Evolutionary conservation across 2,888 invertebrate species (phyloP).

Genomic region (Eupithecia inturbata): DNA sequence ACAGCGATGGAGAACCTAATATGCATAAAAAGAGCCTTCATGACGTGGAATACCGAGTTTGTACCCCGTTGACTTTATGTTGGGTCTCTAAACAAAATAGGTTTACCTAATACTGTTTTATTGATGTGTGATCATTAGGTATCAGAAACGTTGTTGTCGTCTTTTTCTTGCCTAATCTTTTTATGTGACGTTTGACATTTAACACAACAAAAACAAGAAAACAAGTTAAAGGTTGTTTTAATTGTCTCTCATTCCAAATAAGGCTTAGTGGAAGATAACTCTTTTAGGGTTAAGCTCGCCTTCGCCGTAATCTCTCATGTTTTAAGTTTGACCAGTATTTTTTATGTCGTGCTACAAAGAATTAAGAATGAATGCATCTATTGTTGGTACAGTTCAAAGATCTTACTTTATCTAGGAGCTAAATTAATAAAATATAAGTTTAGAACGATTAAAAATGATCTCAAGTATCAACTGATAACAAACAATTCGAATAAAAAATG

Average conservation of each 20-base stretch:
- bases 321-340: not conserved
- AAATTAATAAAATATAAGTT: not conserved
- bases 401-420: not conserved
- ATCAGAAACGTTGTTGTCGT: not conserved
- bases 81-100: not conserved
- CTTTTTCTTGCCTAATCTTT: not conserved
- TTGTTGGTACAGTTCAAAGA: not conserved
- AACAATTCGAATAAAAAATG: not conserved
- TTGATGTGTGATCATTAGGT: not conserved
- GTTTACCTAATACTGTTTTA: not conserved
- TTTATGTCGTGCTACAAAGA: not conserved
- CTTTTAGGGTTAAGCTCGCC: not conserved
- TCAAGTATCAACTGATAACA: not conserved
- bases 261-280: not conserved
- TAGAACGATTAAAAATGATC: not conserved
- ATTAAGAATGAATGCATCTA: not conserved
- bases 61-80: not conserved
- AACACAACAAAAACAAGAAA: not conserved
- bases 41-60: not conserved
- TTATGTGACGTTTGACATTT: not conserved
- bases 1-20: not conserved
- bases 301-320: not conserved
- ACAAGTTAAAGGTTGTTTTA: not conserved
- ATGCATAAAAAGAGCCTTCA: not conserved
- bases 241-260: not conserved